Evolutionary conservation across 2,113 vertebrate species (phyloP).

Genomic region (Actinemys pallida): DNA sequence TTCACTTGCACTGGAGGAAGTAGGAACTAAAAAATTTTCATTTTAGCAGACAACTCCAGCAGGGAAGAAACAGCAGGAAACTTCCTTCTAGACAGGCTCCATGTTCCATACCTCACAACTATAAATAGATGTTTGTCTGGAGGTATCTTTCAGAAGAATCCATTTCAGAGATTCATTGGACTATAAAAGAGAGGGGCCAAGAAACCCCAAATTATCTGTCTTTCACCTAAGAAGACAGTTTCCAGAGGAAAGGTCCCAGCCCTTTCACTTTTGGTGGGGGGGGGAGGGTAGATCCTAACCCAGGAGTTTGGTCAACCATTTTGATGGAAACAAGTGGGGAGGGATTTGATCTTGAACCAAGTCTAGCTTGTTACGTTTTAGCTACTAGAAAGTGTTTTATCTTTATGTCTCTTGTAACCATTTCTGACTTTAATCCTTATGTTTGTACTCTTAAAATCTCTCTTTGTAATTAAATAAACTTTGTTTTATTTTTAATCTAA

Average conservation of each 20-base stretch:
- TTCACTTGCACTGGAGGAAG: not conserved
- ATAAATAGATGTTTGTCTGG: not conserved
- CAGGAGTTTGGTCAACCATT: too few relatives aligned
- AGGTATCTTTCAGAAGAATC: not conserved
- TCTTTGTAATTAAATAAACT: not conserved
- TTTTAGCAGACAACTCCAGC: not conserved
- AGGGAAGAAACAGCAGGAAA: not conserved
- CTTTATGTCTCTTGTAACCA: not conserved
- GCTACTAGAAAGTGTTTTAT: not conserved
- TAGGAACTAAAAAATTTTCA: not conserved
- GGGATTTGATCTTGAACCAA: too few relatives aligned
- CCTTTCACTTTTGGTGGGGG: too few relatives aligned
- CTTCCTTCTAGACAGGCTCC: not conserved
- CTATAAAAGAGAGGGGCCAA: not conserved
- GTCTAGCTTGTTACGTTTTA: not conserved
- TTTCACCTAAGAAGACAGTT: not conserved
- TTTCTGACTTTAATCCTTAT: not conserved
- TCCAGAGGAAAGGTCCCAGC: too few relatives aligned
- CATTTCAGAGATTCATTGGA: not conserved
- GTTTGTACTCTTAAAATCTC: not conserved
- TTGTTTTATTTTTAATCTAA: not conserved
- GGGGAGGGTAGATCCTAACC: too few relatives aligned
- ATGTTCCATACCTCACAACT: not conserved
- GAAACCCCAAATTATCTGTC: not conserved
- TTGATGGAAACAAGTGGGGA: too few relatives aligned